A percentile compares a stretch with the other conserved stretches of the same genome.
Conservation (phyloP, 2,113 vertebrate species). For the Psephotus haematonotus region DNA sequence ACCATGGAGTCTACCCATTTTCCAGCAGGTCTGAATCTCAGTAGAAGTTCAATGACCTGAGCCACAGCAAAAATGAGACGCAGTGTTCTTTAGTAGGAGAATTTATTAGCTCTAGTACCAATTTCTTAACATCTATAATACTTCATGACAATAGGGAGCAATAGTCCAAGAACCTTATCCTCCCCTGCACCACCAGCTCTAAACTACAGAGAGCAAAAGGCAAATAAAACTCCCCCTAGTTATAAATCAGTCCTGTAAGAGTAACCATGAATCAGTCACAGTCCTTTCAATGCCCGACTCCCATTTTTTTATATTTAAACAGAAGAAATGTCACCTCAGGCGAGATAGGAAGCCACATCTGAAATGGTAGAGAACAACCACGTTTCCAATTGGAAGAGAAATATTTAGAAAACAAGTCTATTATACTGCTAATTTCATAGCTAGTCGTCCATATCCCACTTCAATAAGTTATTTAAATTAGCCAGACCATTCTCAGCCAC, state of each 20-base stretch:
- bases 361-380: neutral
- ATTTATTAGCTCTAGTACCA: neutral
- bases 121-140: neutral
- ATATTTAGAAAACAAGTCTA: neutral
- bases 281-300: neutral
- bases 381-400: neutral
- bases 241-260: neutral
- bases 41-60: neutral
- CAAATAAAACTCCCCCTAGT: neutral
- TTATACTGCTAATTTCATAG: neutral
- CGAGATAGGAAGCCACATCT: neutral
- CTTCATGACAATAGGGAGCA: neutral
- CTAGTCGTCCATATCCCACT: neutral
- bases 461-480: neutral
- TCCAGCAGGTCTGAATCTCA: neutral
- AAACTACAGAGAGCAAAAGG: neutral
- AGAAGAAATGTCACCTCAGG: neutral
- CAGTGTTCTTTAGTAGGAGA: neutral
- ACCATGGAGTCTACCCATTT: neutral
- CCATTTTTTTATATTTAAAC: neutral
- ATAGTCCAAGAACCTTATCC: neutral
- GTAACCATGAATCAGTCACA: neutral
- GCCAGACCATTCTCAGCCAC: neutral
- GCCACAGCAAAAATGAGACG: neutral
- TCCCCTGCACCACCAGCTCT: neutral